phyloP scores from a whole-genome alignment of 1,140 invertebrate species.

The Brachionus angularis region DNA sequence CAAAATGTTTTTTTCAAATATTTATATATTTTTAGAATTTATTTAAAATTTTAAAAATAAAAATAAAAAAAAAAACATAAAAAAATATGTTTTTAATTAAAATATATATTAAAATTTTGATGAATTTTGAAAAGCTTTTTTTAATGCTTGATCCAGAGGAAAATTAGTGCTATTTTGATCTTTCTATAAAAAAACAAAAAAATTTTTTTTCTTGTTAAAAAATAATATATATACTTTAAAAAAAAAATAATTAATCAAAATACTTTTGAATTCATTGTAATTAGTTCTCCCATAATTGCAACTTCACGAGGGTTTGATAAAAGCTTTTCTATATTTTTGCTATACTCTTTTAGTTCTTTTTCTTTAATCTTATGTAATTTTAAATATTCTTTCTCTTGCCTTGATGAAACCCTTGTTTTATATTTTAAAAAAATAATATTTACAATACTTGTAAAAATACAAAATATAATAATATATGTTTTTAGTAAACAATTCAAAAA shows the following conservation, averaged over 20 bases:
- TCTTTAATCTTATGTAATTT: neutral
- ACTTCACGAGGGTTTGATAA: conserved; percentile 1
- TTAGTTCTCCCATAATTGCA: conserved; percentile 18
- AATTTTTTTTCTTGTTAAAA: too few species aligned
- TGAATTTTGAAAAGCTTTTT: conserved; percentile 30
- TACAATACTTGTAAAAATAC: too few species aligned
- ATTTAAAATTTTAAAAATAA: too few species aligned
- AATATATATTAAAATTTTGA: neutral
- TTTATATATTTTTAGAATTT: too few species aligned
- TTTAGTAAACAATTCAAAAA: too few species aligned
- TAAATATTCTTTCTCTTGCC: neutral
- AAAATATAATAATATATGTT: too few species aligned
- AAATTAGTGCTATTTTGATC: conserved; percentile 17
- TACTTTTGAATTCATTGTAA: conserved; percentile 17
- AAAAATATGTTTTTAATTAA: too few species aligned
- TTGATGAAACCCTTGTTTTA: conserved; percentile 28
- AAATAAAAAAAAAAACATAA: too few species aligned
- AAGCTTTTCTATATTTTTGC: neutral
- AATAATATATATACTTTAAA: neutral
- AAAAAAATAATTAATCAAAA: neutral
- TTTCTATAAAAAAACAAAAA: conserved; percentile 14
- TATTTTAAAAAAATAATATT: too few species aligned
- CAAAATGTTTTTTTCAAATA: too few species aligned
- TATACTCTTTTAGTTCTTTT: neutral
- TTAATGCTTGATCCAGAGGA: conserved; percentile 9